A percentile compares a stretch with the other conserved stretches of the same genome.
These are phyloP conservation scores for Sphaeridia pumilis DNA, from an alignment of 2,888 invertebrate genomes.

Conservation along the genomic window DNA sequence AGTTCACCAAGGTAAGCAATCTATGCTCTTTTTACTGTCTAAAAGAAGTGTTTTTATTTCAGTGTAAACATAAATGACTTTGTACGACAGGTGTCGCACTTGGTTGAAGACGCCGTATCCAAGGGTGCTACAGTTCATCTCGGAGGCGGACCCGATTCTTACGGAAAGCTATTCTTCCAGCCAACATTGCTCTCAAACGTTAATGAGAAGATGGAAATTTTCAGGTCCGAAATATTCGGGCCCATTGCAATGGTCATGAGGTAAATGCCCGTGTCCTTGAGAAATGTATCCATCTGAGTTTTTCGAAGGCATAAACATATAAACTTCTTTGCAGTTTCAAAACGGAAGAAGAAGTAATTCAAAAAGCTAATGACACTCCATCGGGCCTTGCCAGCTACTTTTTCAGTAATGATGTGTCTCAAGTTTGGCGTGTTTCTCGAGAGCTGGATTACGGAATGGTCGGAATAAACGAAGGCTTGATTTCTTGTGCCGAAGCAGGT, in stretches of 20 bases:
- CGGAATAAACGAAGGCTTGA: conserved; percentile 90
- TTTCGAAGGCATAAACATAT: neutral
- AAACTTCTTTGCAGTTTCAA: conserved; percentile 49
- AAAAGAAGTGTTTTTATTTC: no score
- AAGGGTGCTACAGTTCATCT: conserved; percentile 68
- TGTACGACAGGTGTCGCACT: conserved; percentile 50
- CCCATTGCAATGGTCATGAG: conserved; percentile 59
- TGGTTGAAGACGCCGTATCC: conserved; percentile 72
- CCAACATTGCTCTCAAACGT: conserved; percentile 78
- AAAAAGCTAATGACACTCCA: conserved; percentile 67
- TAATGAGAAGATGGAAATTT: conserved; percentile 66
- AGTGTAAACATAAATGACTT: no score
- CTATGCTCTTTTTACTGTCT: no score
- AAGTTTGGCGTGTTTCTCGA: conserved; percentile 78
- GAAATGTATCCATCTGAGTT: neutral
- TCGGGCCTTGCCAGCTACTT: conserved; percentile 87
- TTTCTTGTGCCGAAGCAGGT: conserved; percentile 72
- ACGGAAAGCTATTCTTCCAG: conserved; percentile 72
- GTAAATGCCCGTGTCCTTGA: conserved; percentile 14
- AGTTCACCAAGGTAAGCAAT: conserved; percentile 72
- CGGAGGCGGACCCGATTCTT: conserved; percentile 60
- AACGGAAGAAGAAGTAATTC: conserved; percentile 73
- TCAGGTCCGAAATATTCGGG: conserved; percentile 86
- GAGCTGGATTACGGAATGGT: conserved; percentile 82
- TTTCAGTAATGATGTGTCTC: conserved; percentile 74